Percentiles rank a stretch among this genome's conserved stretches.
phyloP scores from a whole-genome alignment of 2,888 invertebrate genomes.

The Microchrysa polita region DNA sequence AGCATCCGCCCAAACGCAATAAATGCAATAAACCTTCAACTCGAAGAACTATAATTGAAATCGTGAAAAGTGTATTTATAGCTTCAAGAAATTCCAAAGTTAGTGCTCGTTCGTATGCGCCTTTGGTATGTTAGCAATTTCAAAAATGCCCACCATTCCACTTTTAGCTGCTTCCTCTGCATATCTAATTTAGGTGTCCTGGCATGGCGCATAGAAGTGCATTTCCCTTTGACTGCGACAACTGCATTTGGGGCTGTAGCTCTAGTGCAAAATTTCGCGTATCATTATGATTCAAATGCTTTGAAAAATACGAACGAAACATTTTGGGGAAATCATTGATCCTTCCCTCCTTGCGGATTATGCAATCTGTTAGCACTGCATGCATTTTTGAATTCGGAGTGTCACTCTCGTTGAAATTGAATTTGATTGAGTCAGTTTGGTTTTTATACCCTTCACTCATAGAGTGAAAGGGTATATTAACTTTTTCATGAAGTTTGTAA shows the following conservation, averaged over 20 bases:
- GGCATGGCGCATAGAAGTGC: constrained; percentile 14
- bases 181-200: constrained; percentile 40
- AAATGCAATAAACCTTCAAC: constrained; percentile 34
- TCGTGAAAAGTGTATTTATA: constrained; percentile 42
- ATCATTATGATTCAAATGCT: neutral
- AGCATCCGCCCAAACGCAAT: neutral
- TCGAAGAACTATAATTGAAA: constrained; percentile 37
- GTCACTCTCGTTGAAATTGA: constrained; percentile 28
- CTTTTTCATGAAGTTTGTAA: no score
- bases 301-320: neutral
- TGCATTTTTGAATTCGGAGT: constrained; percentile 40
- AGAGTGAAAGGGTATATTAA: no score
- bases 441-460: no score
- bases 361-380: constrained; percentile 33
- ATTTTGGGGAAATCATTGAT: constrained; percentile 8
- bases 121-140: constrained; percentile 39
- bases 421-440: constrained; percentile 44
- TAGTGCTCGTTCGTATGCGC: constrained; percentile 40
- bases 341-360: constrained; percentile 28
- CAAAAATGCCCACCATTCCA: constrained; percentile 35
- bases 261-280: constrained; percentile 28
- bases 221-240: constrained; percentile 7
- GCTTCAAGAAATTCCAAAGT: constrained; percentile 36
- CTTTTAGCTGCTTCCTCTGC: constrained; percentile 41
- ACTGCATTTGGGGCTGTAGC: neutral